These are phyloP conservation scores for Lucinisca nassula DNA, from an alignment of 2,888 invertebrate genomes.

Conservation along the genomic window DNA sequence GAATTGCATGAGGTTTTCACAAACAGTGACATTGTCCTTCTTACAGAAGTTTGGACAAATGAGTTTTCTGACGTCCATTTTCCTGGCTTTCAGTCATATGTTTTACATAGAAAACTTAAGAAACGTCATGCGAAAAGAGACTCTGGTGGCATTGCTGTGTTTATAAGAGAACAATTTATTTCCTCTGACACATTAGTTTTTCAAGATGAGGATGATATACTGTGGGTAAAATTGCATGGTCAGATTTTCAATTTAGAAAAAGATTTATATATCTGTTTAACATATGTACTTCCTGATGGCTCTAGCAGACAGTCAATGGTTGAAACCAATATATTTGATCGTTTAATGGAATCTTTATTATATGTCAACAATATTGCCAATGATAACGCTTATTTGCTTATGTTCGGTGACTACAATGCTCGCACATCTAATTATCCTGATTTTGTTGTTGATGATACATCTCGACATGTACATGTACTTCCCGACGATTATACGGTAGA, in stretches of 20 bases:
- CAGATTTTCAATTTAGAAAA: no score
- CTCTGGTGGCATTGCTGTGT: no score
- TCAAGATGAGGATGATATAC: not conserved
- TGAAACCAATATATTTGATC: no score
- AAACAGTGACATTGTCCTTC: not conserved
- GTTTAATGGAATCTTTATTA: not conserved
- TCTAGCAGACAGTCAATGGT: not conserved
- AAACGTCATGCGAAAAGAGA: no score
- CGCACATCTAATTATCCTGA: not conserved
- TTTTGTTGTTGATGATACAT: not conserved
- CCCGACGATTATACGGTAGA: no score
- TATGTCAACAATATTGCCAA: not conserved
- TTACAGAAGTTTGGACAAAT: not conserved
- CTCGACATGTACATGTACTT: not conserved
- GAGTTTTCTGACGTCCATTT: no score
- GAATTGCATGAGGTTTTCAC: no score
- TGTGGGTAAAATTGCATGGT: slow-evolving; percentile 3
- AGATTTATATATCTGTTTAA: no score
- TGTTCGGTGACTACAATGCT: no score
- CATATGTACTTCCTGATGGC: not conserved
- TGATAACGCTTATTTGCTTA: not conserved
- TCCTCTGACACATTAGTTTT: not conserved
- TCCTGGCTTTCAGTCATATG: not conserved
- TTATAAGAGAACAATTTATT: not conserved
- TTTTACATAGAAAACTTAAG: not conserved